phyloP scores from a whole-genome alignment of 2,888 invertebrate species.

The Spodoptera littoralis region DNA sequence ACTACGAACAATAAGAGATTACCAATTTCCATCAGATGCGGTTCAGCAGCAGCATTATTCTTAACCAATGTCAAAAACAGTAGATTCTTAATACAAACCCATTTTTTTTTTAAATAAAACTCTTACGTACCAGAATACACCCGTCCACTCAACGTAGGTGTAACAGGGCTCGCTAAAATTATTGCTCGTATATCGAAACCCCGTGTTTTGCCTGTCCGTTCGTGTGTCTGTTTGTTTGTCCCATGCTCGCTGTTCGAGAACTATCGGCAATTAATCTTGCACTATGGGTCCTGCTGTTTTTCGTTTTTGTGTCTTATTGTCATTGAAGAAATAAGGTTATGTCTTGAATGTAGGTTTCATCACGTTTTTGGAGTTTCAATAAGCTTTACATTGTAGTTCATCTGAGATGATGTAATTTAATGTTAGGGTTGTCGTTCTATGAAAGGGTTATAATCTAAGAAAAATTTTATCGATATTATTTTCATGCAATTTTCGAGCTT shows the following conservation, averaged over 20 bases:
- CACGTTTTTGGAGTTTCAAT: constrained; percentile 18
- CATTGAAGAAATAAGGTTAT: constrained; percentile 8
- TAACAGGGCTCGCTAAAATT: constrained; percentile 82
- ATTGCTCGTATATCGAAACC: constrained; percentile 80
- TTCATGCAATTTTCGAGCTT: no score
- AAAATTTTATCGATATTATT: no score
- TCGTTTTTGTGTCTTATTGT: constrained; percentile 35
- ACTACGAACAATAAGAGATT: no score
- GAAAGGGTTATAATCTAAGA: no score
- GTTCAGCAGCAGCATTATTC: no score
- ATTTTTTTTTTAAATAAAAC: constrained; percentile 2
- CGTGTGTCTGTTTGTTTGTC: constrained; percentile 71
- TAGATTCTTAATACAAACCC: no score
- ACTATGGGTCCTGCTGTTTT: constrained; percentile 60
- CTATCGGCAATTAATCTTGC: constrained; percentile 85
- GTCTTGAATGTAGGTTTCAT: constrained; percentile 27
- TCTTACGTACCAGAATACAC: constrained; percentile 66
- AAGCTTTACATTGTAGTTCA: no score
- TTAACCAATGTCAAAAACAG: no score
- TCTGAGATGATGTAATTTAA: no score
- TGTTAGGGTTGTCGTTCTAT: no score
- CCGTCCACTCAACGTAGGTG: constrained; percentile 77
- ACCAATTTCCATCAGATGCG: no score
- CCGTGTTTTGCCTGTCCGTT: constrained; percentile 80
- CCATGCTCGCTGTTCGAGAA: constrained; percentile 64